phyloP scores from a whole-genome alignment of 2,113 vertebrate species.

The Pavo muticus region DNA sequence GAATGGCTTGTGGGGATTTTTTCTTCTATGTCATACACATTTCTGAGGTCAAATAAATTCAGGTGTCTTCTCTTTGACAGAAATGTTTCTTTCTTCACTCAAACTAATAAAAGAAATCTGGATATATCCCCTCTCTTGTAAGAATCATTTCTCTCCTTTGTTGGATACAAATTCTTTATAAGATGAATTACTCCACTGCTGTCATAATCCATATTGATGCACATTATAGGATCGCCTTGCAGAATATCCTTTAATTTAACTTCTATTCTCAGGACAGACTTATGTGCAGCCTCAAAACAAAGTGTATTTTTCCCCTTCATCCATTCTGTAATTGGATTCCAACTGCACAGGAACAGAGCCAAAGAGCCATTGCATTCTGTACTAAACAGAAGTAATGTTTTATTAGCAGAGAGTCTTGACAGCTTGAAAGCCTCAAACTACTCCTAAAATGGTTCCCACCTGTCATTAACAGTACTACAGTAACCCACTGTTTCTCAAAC shows the following conservation, averaged over 20 bases:
- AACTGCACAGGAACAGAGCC: not conserved
- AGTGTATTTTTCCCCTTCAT: not conserved
- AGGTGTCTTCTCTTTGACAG: not conserved
- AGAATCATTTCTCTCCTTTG: not conserved
- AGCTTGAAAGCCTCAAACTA: not conserved
- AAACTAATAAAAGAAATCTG: not conserved
- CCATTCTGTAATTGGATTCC: not conserved
- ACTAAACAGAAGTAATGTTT: not conserved
- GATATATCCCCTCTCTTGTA: not conserved
- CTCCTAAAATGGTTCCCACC: not conserved
- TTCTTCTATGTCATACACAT: not conserved
- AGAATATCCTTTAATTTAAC: not conserved
- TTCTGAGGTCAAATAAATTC: not conserved
- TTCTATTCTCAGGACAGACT: not conserved
- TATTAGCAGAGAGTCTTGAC: not conserved
- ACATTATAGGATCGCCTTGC: not conserved
- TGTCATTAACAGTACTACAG: not conserved
- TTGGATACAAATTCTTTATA: not conserved
- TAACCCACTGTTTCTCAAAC: not conserved
- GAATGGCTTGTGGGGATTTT: not conserved
- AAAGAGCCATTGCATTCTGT: not conserved
- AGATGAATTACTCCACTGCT: not conserved
- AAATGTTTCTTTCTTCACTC: not conserved
- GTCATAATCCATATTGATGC: not conserved
- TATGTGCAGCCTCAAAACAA: not conserved